Conservation (phyloP, 1,140 invertebrate genomes). For the Ruditapes philippinarum region DNA sequence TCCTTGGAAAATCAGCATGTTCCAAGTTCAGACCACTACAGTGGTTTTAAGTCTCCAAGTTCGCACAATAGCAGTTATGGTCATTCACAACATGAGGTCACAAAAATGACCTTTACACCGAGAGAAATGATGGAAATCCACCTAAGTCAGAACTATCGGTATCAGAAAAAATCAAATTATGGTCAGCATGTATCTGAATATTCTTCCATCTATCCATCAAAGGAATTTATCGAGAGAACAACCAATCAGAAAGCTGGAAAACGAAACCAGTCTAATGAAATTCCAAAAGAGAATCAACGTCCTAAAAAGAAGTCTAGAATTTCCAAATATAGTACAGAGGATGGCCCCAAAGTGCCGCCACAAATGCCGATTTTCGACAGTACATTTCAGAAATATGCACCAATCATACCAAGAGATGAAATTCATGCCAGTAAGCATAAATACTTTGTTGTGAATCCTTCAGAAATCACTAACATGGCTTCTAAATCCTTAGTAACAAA, state of each 20-base stretch:
- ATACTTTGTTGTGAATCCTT: constrained; percentile 63
- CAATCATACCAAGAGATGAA: constrained; percentile 7
- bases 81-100: constrained; percentile 33
- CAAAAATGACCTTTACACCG: constrained; percentile 51
- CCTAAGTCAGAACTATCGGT: constrained; percentile 41
- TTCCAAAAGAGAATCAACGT: not conserved
- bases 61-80: not conserved
- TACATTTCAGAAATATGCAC: constrained; percentile 21
- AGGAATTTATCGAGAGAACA: constrained; percentile 46
- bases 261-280: not conserved
- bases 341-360: constrained; percentile 31
- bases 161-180: not conserved
- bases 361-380: constrained; percentile 43
- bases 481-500: constrained; percentile 69
- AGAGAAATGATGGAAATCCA: constrained; percentile 52
- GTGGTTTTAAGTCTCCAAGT: not conserved
- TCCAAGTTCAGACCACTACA: not conserved
- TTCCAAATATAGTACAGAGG: constrained; percentile 55
- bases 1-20: not conserved
- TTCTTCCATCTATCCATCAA: constrained; percentile 59
- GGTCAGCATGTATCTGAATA: constrained; percentile 22
- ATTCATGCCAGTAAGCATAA: constrained; percentile 38
- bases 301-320: not conserved
- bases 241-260: not conserved
- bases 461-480: constrained; percentile 65